phyloP scores from a whole-genome alignment of 1,140 invertebrate species.

The Lordiphosa mommai region DNA sequence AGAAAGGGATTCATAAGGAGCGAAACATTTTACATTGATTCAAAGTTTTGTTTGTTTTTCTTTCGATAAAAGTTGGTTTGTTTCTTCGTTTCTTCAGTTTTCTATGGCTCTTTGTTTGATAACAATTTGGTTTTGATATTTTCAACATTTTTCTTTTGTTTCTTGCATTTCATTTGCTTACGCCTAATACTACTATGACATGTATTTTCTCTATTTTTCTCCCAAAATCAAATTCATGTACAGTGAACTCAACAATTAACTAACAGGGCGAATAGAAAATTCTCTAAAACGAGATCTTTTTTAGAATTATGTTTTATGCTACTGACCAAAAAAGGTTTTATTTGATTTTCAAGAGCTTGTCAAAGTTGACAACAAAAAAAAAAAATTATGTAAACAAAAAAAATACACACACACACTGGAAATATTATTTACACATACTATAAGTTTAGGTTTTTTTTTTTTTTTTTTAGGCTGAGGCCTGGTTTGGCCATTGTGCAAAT shows the following conservation, averaged over 20 bases:
- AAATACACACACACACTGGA: no score
- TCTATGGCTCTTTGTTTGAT: conserved; percentile 16
- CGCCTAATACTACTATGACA: conserved; percentile 54
- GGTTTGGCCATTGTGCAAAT: no score
- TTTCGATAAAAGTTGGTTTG: background rate
- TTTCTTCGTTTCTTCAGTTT: background rate
- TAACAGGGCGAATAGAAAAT: conserved; percentile 15
- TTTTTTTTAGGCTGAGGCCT: conserved; percentile 35
- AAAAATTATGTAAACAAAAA: no score
- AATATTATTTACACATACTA: conserved; percentile 17
- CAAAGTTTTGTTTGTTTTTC: background rate
- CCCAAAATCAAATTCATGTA: background rate
- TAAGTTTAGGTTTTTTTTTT: no score
- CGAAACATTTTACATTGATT: background rate
- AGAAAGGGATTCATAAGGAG: no score
- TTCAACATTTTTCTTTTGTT: conserved; percentile 9
- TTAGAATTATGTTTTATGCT: conserved; percentile 33
- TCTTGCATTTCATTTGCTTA: conserved; percentile 28
- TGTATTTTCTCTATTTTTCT: conserved; percentile 45
- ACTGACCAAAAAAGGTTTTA: conserved; percentile 21
- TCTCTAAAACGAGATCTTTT: conserved; percentile 69
- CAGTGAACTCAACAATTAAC: no score
- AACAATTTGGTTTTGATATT: conserved; percentile 54
- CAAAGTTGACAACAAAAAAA: no score
- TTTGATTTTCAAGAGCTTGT: background rate